Evolutionary conservation across 2,797 vertebrate species (phyloP), one percentile per base, ranked within the genome.

Genomic region (Sitta carolinensis): DNA sequence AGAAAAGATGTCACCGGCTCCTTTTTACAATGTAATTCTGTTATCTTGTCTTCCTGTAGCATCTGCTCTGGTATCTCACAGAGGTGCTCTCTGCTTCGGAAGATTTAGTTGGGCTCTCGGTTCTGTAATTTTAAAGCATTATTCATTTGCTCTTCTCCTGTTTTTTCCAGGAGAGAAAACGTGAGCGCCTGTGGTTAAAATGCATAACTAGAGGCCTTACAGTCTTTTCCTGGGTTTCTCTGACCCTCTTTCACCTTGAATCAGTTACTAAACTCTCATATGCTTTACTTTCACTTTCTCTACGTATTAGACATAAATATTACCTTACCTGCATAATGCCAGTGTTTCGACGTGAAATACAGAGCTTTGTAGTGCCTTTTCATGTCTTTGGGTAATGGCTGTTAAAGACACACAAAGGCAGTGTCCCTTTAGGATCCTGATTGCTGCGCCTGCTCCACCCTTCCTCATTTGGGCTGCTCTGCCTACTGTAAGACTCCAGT

Each of bases 171-270:
- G 94, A 91, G 66, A 82, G 85, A 90, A 93, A 79, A 66, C 59
- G 51, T 90, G 85, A 76, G 91, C 55, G 90, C 73, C 92, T 91
- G 83, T 84, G 83, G 73, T 93, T 95, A 73, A 75, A 94, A 62
- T 73, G 58, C 19, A 8, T 82, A 79, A 81, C 32, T 62, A 88
- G 74, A 73, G 54, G 26, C 21, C 13, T 74, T 55, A 34, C 0
- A 17, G n/a, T 62, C 29, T 69, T 83, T 59, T 42, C n/a, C 52
- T 90, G 30, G 4, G 72, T 89, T 95, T 91, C 62, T 73, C 43
- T 66, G 63, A 16, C 59, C 30, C 16, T 50, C 50, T 48, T 94
- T 81, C 66, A 75, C 62, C 66, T 86, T 90, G 48, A 81, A 66
- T 78, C 55, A 68, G n/a, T 89, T 90, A 58, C 34, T 40, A 55